Evolutionary conservation across 2,113 vertebrate species (phyloP).

Genomic region (Meles meles): DNA sequence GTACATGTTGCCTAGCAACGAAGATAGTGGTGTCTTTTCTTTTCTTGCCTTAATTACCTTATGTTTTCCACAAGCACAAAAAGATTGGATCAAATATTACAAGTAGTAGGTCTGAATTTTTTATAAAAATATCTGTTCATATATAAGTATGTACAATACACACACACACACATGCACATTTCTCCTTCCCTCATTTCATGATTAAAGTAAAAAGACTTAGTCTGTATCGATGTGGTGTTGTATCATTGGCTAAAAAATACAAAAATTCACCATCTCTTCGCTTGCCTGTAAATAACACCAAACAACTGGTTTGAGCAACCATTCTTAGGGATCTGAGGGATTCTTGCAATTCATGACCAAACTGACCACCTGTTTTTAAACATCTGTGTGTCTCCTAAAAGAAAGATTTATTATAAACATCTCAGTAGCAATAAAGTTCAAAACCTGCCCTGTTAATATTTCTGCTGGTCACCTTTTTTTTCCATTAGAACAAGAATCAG

Average conservation of each 20-base stretch:
- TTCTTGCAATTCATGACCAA: not conserved
- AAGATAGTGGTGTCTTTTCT: conserved; percentile 44
- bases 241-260: not conserved
- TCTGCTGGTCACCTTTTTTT: not conserved
- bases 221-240: not conserved
- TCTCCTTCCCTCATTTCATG: not conserved
- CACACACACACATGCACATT: not conserved
- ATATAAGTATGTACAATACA: not conserved
- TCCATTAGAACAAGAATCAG: conserved; percentile 34
- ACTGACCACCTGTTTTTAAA: not conserved
- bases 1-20: conserved; percentile 64
- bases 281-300: not conserved
- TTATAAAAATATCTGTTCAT: conserved; percentile 38
- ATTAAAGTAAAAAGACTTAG: conserved; percentile 40
- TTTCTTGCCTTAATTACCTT: conserved; percentile 54
- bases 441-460: not conserved
- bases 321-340: conserved; percentile 13
- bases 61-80: conserved; percentile 58
- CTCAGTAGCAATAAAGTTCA: not conserved
- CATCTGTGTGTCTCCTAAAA: not conserved
- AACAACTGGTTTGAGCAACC: not conserved
- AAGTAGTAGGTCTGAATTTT: conserved; percentile 52
- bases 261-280: not conserved
- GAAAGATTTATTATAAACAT: not conserved
- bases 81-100: conserved; percentile 55